phyloP scores from a whole-genome alignment of 2,113 vertebrate genomes.

The Passer montanus region DNA sequence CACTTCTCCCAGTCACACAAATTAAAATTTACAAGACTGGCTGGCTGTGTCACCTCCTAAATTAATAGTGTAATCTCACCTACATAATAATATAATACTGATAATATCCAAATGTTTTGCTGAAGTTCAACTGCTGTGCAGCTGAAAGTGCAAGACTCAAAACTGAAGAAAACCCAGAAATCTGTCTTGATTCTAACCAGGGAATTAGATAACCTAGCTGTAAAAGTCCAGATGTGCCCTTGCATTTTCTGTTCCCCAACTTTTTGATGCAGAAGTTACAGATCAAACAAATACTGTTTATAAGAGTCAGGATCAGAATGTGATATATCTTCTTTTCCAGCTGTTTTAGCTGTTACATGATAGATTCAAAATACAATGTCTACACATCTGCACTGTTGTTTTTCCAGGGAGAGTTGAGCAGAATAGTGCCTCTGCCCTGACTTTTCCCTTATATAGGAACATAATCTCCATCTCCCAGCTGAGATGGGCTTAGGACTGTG shows the following conservation, averaged over 20 bases:
- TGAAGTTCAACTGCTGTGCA: background rate
- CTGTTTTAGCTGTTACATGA: background rate
- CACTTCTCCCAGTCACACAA: background rate
- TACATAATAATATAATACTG: background rate
- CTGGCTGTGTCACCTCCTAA: background rate
- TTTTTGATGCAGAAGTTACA: background rate
- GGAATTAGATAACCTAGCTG: background rate
- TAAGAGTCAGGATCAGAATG: background rate
- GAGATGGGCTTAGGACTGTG: background rate
- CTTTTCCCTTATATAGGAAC: background rate
- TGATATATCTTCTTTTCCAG: background rate
- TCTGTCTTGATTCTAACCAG: background rate
- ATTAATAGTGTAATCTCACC: background rate
- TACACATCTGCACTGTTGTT: background rate
- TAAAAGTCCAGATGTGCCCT: background rate
- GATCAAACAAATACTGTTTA: background rate
- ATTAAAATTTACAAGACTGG: background rate
- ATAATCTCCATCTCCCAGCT: background rate
- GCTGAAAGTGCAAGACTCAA: background rate
- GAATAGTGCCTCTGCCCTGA: background rate
- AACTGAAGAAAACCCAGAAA: background rate
- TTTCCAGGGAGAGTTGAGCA: background rate
- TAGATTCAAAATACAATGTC: background rate
- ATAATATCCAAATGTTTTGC: background rate
- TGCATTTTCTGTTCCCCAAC: background rate